Conservation (phyloP, 2,797 vertebrate genomes). For the Enteromius afrohamiltoni region DNA sequence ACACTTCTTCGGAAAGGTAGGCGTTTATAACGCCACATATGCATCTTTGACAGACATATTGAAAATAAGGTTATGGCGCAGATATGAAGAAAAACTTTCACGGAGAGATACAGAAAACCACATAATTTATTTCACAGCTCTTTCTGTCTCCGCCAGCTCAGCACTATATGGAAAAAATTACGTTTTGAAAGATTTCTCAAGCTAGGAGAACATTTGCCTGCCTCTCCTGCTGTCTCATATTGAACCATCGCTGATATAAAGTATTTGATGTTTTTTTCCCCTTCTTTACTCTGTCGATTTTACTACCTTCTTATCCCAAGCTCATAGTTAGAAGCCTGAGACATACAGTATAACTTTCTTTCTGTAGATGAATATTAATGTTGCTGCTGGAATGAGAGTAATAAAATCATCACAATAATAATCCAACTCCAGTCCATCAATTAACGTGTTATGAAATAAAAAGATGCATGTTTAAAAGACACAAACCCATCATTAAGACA, state of each 20-base stretch:
- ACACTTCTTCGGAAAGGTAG: background rate
- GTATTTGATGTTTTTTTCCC: background rate
- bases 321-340: background rate
- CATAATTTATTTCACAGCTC: constrained; percentile 36
- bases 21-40: background rate
- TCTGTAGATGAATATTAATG: constrained; percentile 12
- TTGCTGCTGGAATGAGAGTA: background rate
- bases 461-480: background rate
- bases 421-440: background rate
- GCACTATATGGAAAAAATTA: constrained; percentile 23
- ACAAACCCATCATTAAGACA: too few species aligned
- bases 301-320: background rate
- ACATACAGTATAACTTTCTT: background rate
- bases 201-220: constrained; percentile 34
- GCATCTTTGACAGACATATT: background rate
- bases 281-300: background rate
- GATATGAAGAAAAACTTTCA: constrained; percentile 25
- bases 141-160: constrained; percentile 49
- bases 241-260: constrained; percentile 19
- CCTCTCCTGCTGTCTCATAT: constrained; percentile 11
- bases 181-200: constrained; percentile 40
- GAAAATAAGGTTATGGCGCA: constrained; percentile 4
- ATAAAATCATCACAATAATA: background rate
- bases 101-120: constrained; percentile 33
- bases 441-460: background rate